Evolutionary conservation across 1,140 invertebrate species (phyloP).

Genomic region (Drosophila simulans): DNA sequence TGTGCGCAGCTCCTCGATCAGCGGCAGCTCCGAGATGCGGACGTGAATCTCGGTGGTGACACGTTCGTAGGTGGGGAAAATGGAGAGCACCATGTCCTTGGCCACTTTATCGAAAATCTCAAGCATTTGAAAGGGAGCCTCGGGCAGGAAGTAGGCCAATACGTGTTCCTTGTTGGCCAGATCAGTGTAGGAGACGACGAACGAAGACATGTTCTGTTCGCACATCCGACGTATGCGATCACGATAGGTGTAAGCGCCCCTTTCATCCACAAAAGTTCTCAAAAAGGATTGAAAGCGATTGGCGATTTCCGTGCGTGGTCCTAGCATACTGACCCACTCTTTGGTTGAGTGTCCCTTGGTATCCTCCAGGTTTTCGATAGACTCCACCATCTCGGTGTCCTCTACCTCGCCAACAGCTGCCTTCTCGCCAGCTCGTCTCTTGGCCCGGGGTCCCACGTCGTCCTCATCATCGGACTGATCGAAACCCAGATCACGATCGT

Average conservation of each 20-base stretch:
- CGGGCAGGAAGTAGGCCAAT: constrained; percentile 97
- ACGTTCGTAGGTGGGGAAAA: constrained; percentile 98
- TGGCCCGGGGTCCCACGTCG: constrained; percentile 91
- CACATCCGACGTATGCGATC: constrained; percentile 98
- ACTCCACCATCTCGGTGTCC: constrained; percentile 96
- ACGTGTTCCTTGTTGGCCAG: constrained; percentile 96
- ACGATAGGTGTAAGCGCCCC: constrained; percentile 95
- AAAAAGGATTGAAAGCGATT: constrained; percentile 99
- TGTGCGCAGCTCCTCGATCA: constrained; percentile 97
- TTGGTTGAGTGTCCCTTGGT: constrained; percentile 95
- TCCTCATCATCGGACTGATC: constrained; percentile 88
- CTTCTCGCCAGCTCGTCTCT: constrained; percentile 92
- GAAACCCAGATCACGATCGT: constrained; percentile 92
- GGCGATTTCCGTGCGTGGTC: constrained; percentile 97
- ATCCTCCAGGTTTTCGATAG: constrained; percentile 99
- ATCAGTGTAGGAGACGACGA: constrained; percentile 97
- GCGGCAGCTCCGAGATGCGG: constrained; percentile 96
- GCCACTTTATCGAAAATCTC: constrained; percentile 98
- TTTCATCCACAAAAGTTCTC: constrained; percentile 94
- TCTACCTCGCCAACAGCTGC: constrained; percentile 92
- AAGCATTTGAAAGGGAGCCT: constrained; percentile 98
- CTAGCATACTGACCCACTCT: constrained; percentile 98
- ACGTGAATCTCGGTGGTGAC: constrained; percentile 97
- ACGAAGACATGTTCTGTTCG: constrained; percentile 95
- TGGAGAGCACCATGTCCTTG: constrained; percentile 96